phyloP scores from a whole-genome alignment of 2,113 vertebrate species.

The Thryonomys swinderianus region DNA sequence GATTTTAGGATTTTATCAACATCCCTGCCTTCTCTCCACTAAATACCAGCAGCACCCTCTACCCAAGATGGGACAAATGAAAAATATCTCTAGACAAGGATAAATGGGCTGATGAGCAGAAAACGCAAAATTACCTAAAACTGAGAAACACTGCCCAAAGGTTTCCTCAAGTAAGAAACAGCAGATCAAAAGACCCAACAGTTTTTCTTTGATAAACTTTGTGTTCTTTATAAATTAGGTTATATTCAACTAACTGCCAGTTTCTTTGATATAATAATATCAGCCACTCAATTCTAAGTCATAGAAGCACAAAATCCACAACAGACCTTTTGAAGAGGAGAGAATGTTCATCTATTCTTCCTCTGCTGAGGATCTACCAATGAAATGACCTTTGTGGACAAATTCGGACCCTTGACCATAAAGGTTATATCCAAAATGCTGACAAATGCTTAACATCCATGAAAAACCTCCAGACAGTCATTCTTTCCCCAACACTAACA shows the following conservation, averaged over 20 bases:
- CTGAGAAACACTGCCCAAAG: neutral
- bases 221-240: neutral
- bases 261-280: conserved; percentile 11
- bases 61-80: neutral
- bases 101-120: neutral
- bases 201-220: neutral
- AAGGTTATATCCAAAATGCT: neutral
- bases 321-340: neutral
- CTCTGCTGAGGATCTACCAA: neutral
- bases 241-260: neutral
- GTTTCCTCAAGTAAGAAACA: neutral
- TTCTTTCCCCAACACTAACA: conserved; percentile 10
- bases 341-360: neutral
- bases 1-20: neutral
- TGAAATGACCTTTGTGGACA: neutral
- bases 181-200: neutral
- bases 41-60: neutral
- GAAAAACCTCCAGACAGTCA: neutral
- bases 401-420: neutral
- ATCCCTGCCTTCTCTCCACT: neutral
- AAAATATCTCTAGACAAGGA: neutral
- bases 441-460: neutral
- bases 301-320: neutral
- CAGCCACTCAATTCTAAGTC: neutral
- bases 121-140: neutral